A percentile compares a stretch with the other conserved stretches of the same genome.
These are phyloP conservation scores for Pseudoips prasinana DNA, from an alignment of 2,888 invertebrate species.

Conservation along the genomic window DNA sequence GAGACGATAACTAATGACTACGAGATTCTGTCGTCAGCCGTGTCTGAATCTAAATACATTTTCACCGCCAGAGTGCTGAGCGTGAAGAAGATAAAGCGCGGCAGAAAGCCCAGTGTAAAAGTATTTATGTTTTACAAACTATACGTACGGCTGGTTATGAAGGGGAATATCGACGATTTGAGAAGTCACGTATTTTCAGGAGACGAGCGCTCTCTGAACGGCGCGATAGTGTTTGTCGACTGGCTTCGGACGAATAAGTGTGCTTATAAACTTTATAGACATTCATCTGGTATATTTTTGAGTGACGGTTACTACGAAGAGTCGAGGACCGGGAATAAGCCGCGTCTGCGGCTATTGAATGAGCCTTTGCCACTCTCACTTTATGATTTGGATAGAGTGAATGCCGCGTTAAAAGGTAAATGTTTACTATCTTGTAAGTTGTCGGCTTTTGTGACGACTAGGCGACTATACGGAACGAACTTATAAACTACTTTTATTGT, in stretches of 20 bases:
- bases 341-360: slow-evolving; percentile 68
- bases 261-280: slow-evolving; percentile 72
- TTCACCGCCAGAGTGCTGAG: slow-evolving; percentile 75
- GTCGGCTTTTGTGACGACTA: slow-evolving; percentile 48
- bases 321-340: slow-evolving; percentile 52
- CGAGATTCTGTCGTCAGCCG: slow-evolving; percentile 78
- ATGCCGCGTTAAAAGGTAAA: slow-evolving; percentile 79
- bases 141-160: slow-evolving; percentile 70
- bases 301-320: slow-evolving; percentile 69
- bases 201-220: slow-evolving; percentile 66
- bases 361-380: slow-evolving; percentile 76
- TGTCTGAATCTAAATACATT: slow-evolving; percentile 79
- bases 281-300: slow-evolving; percentile 76
- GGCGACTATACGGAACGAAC: slow-evolving; percentile 40
- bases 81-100: slow-evolving; percentile 75
- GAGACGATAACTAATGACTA: slow-evolving; percentile 81
- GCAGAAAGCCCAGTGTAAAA: slow-evolving; percentile 58
- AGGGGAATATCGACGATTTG: slow-evolving; percentile 68
- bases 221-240: slow-evolving; percentile 72
- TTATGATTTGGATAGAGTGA: slow-evolving; percentile 78
- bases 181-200: slow-evolving; percentile 67
- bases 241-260: slow-evolving; percentile 75
- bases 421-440: slow-evolving; percentile 63
- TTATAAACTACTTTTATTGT: slow-evolving; percentile 55
- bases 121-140: slow-evolving; percentile 74